phyloP scores from a whole-genome alignment of 1,140 invertebrate species.

The Heterodera carotae region DNA sequence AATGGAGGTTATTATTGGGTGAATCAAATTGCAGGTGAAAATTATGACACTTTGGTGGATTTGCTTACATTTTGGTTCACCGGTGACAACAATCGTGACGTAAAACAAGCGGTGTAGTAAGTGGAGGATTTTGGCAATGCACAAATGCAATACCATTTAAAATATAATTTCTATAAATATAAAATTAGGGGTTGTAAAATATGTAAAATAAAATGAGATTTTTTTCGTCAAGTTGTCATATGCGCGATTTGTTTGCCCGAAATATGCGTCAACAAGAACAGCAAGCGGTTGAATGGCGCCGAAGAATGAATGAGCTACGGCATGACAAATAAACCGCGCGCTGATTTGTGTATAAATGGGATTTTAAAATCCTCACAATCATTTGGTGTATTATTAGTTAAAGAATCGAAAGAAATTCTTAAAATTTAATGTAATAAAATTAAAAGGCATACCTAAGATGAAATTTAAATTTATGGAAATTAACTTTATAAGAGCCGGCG shows the following conservation, averaged over 20 bases:
- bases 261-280: conserved; percentile 37
- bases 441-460: too few relatives aligned
- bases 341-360: too few relatives aligned
- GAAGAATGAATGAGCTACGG: conserved; percentile 11
- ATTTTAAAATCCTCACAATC: too few relatives aligned
- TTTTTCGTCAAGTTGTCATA: conserved; percentile 30
- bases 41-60: conserved; percentile 49
- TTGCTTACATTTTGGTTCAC: conserved; percentile 50
- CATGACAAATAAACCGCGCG: too few relatives aligned
- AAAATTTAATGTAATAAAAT: too few relatives aligned
- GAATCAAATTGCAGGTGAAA: conserved; percentile 31
- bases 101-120: conserved; percentile 44
- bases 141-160: too few relatives aligned
- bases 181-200: too few relatives aligned
- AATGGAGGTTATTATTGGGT: not conserved
- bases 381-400: too few relatives aligned
- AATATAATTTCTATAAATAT: not conserved
- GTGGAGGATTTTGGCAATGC: too few relatives aligned
- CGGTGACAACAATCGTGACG: conserved; percentile 44
- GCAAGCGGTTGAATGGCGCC: conserved; percentile 23
- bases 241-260: conserved; percentile 35
- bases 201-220: not conserved
- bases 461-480: too few relatives aligned
- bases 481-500: too few relatives aligned
- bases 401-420: too few relatives aligned